A percentile compares a stretch with the other conserved stretches of the same genome.
These are phyloP conservation scores for Drosophila niveifrons DNA, from an alignment of 2,888 invertebrate genomes.

Conservation along the genomic window DNA sequence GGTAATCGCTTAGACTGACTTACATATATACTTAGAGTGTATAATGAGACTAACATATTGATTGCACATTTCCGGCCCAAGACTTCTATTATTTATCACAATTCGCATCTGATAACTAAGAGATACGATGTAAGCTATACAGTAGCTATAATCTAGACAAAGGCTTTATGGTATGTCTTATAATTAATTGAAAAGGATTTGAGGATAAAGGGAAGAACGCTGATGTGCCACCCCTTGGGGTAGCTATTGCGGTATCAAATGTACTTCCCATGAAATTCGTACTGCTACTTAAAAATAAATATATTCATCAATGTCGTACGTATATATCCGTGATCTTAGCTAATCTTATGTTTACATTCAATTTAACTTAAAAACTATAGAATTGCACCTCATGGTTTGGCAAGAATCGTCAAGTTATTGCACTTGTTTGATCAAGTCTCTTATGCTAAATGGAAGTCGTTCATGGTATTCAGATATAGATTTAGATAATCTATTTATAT, in stretches of 20 bases:
- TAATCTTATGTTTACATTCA: background rate
- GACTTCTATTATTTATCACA: constrained; percentile 85
- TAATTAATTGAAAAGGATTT: constrained; percentile 24
- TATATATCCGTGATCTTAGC: background rate
- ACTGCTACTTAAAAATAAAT: constrained; percentile 3
- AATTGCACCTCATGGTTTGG: constrained; percentile 76
- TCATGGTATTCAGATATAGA: constrained; percentile 27
- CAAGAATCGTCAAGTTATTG: constrained; percentile 71
- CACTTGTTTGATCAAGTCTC: constrained; percentile 56
- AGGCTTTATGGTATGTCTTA: background rate
- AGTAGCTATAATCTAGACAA: background rate
- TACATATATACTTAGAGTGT: constrained; percentile 23
- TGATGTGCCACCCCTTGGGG: constrained; percentile 16
- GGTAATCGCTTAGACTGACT: constrained; percentile 22
- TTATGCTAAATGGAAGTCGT: constrained; percentile 58
- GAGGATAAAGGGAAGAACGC: background rate
- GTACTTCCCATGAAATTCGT: constrained; percentile 21
- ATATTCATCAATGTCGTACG: background rate
- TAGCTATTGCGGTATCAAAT: constrained; percentile 42
- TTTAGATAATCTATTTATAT: constrained; percentile 36
- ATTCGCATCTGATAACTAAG: constrained; percentile 77
- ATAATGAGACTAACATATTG: constrained; percentile 69
- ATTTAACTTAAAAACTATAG: constrained; percentile 34
- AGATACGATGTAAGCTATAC: constrained; percentile 61
- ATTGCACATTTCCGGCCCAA: constrained; percentile 85